Evolutionary conservation across 2,888 invertebrate species (phyloP), one percentile per base, ranked within the genome.

Genomic region (Mantis religiosa): DNA sequence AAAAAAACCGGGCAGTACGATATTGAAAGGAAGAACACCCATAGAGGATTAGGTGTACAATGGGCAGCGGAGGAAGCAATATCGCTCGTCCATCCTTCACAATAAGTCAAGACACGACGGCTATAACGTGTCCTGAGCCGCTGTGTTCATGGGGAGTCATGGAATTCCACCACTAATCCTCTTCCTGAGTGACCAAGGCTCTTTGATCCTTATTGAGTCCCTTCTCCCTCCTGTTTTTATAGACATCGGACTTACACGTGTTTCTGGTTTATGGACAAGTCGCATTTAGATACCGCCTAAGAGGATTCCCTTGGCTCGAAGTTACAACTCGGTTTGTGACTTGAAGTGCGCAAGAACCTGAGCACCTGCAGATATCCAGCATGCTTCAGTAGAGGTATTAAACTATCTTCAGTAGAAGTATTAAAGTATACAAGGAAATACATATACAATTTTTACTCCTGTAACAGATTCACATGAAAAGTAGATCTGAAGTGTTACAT

Each of bases 111-210:
- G 54, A 71, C 54, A 71, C 41, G 41, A 41, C 34, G 34, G 34
- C 34, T 34, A 34, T 54, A 54, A 54, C 54, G 25, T 71, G 54
- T 84, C 30, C 71, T 86, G 86, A 86, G 71, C 86, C 47, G 28
- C n/a, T 81, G 6, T 81, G 30, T 86, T n/a, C 81, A 86, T 86
- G 86, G 86, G 81, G 81, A 86, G 86, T 27, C 86, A 86, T 85
- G 86, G 81, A 81, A 41, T 41, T 41, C 81, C 81, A 3, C 28
- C 71, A 28, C 30, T 86, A 86, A 86, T 86, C 86, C 86, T 15
- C 54, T 71, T 71, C 54, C 20, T 71, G 54, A 71, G 54, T 71
- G 54, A 71, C 54, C 54, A 71, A 71, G 54, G 54, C 54, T 25
- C 54, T 71, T 71, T 71, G 54, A 71, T 71, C 54, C 54, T 71